Base-by-base conservation (phyloP, 1,140 invertebrate genomes). In the Drusus annulatus region DNA sequence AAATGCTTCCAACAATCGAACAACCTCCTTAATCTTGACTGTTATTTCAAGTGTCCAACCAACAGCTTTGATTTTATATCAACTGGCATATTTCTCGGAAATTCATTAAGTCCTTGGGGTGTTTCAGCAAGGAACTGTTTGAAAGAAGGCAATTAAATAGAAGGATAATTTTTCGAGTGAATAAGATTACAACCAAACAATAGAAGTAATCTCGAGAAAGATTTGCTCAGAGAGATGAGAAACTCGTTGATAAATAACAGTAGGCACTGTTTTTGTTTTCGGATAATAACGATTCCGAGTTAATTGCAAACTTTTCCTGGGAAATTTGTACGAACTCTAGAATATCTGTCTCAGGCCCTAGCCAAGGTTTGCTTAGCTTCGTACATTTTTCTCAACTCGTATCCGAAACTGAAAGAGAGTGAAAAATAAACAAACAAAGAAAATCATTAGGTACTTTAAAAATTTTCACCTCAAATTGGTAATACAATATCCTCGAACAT, bases 151-250 rank as follows among this genome's bases (percentile, higher is more conserved):
- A 74, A 74, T 74, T 74, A 25, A 17, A 28, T 74, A 54, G 31
- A 74, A 58, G 21, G 71, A 74, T 58, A 36, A 74, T 56, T 74
- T 58, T 56, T 74, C 51, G 13, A 74, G 54, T 58, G 71, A 74
- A 74, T 74, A 58, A 74, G 54, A 74, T 74, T 54, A 74, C 16
- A 28, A 13, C n/a, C 51, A 31, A 54, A 74, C 71, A 74, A 74
- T 54, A 58, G 71, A 74, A 58, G 71, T 54, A 54, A 74, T 58
- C 71, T 58, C 13, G 71, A 21, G 71, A 58, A 58, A 71, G 71
- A 58, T 58, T 74, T 31, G 51, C 17, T 54, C 54, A 25, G 71
- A 74, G 52, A 28, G 71, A 74, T 74, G 51, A 74, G 71, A 16
- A 28, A 13, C 54, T 54, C 16, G 68, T 74, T 56, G 45, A 45